A percentile compares a stretch with the other conserved stretches of the same genome.
Evolutionary conservation across 1,140 invertebrate genomes (phyloP).

Genomic region (Aphelenchoides avenae): DNA sequence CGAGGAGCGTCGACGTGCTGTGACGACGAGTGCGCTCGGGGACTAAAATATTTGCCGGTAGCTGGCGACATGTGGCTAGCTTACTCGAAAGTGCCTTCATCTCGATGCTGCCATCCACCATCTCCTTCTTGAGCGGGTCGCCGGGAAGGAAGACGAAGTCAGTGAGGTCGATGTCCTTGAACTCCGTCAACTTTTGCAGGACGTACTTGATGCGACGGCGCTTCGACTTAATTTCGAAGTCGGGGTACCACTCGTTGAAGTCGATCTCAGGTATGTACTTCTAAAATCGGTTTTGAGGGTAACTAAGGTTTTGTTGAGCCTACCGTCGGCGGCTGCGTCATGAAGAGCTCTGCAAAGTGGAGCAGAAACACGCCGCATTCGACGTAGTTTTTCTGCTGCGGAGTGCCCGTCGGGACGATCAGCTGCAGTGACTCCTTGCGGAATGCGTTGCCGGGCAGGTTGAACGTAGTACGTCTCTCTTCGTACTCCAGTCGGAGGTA

Average conservation of each 20-base stretch:
- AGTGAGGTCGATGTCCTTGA: too few species aligned
- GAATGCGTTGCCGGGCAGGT: constrained; percentile 21
- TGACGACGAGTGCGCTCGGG: too few species aligned
- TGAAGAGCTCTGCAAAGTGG: constrained; percentile 92
- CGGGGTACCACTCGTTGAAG: constrained; percentile 19
- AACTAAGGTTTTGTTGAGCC: constrained; percentile 8
- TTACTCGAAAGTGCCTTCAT: too few species aligned
- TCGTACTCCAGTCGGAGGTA: constrained; percentile 52
- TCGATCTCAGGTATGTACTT: constrained; percentile 4
- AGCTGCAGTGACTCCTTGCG: constrained; percentile 11
- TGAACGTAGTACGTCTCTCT: constrained; percentile 21
- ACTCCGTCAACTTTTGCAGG: too few species aligned
- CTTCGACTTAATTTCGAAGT: constrained; percentile 35
- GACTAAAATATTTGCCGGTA: too few species aligned
- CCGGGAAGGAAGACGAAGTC: too few species aligned
- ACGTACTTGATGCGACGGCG: constrained; percentile 26
- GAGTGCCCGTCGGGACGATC: constrained; percentile 64
- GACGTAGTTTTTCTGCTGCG: constrained; percentile 90
- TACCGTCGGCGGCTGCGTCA: constrained; percentile 60
- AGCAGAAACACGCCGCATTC: constrained; percentile 93
- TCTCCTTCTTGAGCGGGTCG: too few species aligned
- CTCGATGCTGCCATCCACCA: too few species aligned
- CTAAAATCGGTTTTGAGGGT: not conserved
- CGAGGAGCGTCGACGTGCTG: too few species aligned
- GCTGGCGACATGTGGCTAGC: too few species aligned